These are phyloP conservation scores for Willowsia nigromaculata DNA, from an alignment of 2,888 invertebrate genomes.

Conservation along the genomic window DNA sequence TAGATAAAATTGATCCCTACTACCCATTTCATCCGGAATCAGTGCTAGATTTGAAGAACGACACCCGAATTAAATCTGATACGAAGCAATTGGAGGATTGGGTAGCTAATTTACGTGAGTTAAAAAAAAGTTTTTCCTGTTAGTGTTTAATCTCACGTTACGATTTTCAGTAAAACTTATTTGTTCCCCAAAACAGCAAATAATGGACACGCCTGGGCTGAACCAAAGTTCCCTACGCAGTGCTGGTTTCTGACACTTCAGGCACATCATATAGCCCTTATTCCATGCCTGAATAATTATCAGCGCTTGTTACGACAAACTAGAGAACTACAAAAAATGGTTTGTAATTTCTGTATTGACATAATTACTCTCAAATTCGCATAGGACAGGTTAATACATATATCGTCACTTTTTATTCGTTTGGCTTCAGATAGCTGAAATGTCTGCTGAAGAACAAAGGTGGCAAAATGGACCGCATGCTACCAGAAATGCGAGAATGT, in stretches of 20 bases:
- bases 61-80: conserved; percentile 90
- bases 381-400: too few species aligned
- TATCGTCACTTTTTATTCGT: too few species aligned
- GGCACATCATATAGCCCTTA: conserved; percentile 94
- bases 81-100: conserved; percentile 90
- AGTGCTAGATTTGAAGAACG: conserved; percentile 86
- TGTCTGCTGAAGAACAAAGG: conserved; percentile 89
- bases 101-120: conserved; percentile 85
- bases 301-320: conserved; percentile 88
- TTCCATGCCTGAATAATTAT: conserved; percentile 93
- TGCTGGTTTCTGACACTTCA: conserved; percentile 98
- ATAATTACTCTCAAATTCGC: too few species aligned
- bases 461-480: conserved; percentile 90
- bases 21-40: conserved; percentile 93
- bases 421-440: conserved; percentile 84
- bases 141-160: neutral
- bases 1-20: conserved; percentile 92
- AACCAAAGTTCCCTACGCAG: conserved; percentile 95
- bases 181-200: conserved; percentile 31
- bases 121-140: neutral
- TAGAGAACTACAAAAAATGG: conserved; percentile 92
- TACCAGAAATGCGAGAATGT: conserved; percentile 88
- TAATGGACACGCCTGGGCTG: conserved; percentile 84
- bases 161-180: neutral
- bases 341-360: conserved; percentile 80